Percentiles rank a stretch among this genome's conserved stretches.
These are phyloP conservation scores for Notocelia uddmanniana DNA, from an alignment of 2,888 invertebrate species.

Conservation along the genomic window DNA sequence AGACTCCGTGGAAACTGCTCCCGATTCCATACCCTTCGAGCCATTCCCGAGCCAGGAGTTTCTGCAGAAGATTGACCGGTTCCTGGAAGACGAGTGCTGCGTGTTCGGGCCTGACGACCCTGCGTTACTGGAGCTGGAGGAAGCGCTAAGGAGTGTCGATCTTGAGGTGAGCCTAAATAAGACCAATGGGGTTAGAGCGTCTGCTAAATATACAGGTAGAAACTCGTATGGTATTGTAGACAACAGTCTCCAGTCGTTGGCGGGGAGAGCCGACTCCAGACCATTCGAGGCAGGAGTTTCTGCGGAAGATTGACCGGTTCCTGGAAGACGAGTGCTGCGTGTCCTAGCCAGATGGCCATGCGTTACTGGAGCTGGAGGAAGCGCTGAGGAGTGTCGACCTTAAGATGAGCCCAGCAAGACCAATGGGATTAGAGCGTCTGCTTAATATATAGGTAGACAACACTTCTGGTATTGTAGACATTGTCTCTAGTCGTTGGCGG, in stretches of 20 bases:
- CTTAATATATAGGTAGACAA: too few species aligned
- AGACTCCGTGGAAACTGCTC: conserved; percentile 53
- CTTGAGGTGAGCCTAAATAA: conserved; percentile 57
- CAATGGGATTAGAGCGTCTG: not conserved
- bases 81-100: conserved; percentile 69
- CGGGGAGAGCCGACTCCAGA: conserved; percentile 53
- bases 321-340: conserved; percentile 71
- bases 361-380: conserved; percentile 65
- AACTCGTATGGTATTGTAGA: too few species aligned
- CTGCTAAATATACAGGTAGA: too few species aligned
- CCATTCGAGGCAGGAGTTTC: conserved; percentile 61
- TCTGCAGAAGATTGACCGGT: conserved; percentile 65
- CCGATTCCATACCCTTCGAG: conserved; percentile 53
- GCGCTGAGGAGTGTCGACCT: conserved; percentile 64
- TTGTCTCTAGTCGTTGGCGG: too few species aligned
- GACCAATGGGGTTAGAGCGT: not conserved
- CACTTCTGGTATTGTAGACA: too few species aligned
- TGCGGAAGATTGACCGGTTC: conserved; percentile 66
- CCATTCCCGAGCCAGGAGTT: conserved; percentile 60
- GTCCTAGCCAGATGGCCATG: conserved; percentile 70
- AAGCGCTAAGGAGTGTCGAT: conserved; percentile 64
- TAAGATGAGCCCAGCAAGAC: conserved; percentile 54
- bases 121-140: conserved; percentile 64
- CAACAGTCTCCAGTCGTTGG: too few species aligned
- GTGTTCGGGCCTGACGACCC: conserved; percentile 72